Base-by-base conservation (phyloP, 2,113 vertebrate species). In the Spea bombifrons region DNA sequence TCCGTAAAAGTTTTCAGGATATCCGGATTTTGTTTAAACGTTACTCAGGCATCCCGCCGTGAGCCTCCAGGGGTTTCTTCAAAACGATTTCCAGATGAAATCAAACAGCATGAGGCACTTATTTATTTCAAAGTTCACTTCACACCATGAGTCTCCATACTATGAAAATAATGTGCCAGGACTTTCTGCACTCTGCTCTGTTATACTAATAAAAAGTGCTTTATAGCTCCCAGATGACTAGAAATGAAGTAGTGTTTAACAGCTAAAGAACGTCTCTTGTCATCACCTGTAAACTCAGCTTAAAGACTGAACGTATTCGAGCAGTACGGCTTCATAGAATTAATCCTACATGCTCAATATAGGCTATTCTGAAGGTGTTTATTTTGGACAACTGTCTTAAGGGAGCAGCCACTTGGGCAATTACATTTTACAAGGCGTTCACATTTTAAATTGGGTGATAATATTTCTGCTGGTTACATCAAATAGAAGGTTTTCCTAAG, bases 81-180 rank as follows among this genome's bases (percentile, higher is more conserved):
- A 16, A 49, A 74, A 80, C 68, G 80, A 89, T 87, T 85, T 85
- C 86, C 88, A 89, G 87, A 86, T 87, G 86, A 81, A 84, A 72
- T 82, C 84, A 82, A 63, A 73, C 70, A 83, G 15, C 87, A 86
- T 83, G 76, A 86, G 88, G 85, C 73, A 82, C 69, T 83, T 81
- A 84, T 87, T 88, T 73, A 87, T 73, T 81, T 52, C 46, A 6
- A 70, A 3, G 64, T 45, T 50, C 71, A 61, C 64, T 80, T 80
- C 71, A 80, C 77, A 73, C 77, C 49, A 71, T 15, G 77, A 50
- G 67, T 53, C 73, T 67, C 64, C 71, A 80, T 67, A 30, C 71
- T 80, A 80, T 67, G 76, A 79, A 71, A 75, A 75, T 82, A 76
- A 85, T 82, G 83, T 81, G 82, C 81, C 79, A 75, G 73, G 80